A percentile compares a stretch with the other conserved stretches of the same genome.
Evolutionary conservation across 1,140 invertebrate genomes (phyloP).

Genomic region (Brachystomella parvula): DNA sequence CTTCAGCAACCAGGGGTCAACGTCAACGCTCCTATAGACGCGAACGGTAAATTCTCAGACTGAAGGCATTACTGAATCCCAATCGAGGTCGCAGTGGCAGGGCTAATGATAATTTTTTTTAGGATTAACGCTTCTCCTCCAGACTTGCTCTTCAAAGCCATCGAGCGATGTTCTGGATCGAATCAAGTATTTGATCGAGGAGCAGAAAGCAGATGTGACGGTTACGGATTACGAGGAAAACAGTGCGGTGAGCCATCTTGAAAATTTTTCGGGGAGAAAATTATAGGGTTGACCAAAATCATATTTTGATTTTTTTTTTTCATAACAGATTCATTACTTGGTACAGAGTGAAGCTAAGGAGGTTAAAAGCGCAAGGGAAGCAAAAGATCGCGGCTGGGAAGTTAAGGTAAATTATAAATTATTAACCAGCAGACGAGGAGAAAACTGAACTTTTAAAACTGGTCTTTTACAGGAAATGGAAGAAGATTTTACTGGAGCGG

Average conservation of each 20-base stretch:
- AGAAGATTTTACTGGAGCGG: conserved; percentile 9
- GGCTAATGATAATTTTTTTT: background rate
- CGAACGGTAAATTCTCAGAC: no score
- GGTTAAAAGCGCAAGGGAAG: background rate
- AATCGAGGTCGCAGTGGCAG: no score
- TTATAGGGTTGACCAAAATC: background rate
- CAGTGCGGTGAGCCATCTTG: conserved; percentile 43
- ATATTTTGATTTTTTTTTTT: conserved; percentile 5
- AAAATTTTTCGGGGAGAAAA: conserved; percentile 13
- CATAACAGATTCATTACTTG: conserved; percentile 28
- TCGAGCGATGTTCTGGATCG: conserved; percentile 37
- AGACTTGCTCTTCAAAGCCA: conserved; percentile 13
- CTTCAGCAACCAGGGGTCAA: no score
- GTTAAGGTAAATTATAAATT: background rate
- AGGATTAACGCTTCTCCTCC: conserved; percentile 24
- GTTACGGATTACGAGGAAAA: conserved; percentile 44
- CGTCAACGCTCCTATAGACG: no score
- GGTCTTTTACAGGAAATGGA: background rate
- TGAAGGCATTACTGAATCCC: no score
- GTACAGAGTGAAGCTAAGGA: conserved; percentile 1
- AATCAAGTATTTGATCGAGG: conserved; percentile 44
- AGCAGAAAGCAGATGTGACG: conserved; percentile 44
- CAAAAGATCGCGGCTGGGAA: background rate
- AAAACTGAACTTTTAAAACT: background rate
- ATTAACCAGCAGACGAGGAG: background rate